Evolutionary conservation across 1,140 invertebrate species (phyloP), one percentile per base, ranked within the genome.

Genomic region (Bombus waltoni): DNA sequence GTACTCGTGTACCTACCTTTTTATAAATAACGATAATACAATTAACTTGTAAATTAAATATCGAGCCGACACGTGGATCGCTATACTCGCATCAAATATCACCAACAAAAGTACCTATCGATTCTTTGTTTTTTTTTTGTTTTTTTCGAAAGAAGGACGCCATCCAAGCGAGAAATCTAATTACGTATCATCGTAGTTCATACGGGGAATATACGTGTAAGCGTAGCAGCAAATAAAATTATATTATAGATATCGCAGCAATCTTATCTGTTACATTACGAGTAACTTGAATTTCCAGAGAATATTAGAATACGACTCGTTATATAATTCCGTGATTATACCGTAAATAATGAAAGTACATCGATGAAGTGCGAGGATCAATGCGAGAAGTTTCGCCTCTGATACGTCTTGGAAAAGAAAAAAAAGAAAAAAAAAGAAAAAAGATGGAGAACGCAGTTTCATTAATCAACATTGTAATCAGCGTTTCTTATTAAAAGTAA

Each of bases 261-360:
- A 62, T 80, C 77, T 85, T 85, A 85, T 85, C 83, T 72, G 15
- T 53, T 44, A 57, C 9, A 57, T 28, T 82, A 53, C 42, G 11
- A 70, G n/a, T 44, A 82, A 53, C 74, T n/a, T 28, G 32, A 47
- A 18, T 28, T 44, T 47, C n/a, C 13, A 53, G 13, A 22, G 28
- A 8, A 57, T 47, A 65, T 77, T 77, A 57, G 81, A 77, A 47
- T 75, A 74, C 42, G n/a, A 9, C 57, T 10, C 18, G 35, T 73
- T 75, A 35, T 40, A 35, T 42, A 38, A 57, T 5, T 9, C 0
- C 22, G 28, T 18, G 65, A 83, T 66, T 59, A 57, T 38, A 44
- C 6, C 11, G 53, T 74, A 35, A 38, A 22, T n/a, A 81, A 73
- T 59, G 53, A 65, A 73, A 73, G 25, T 72, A 59, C 40, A 28